phyloP scores from a whole-genome alignment of 2,888 invertebrate species.

The Mimumesa dahlbomi region DNA sequence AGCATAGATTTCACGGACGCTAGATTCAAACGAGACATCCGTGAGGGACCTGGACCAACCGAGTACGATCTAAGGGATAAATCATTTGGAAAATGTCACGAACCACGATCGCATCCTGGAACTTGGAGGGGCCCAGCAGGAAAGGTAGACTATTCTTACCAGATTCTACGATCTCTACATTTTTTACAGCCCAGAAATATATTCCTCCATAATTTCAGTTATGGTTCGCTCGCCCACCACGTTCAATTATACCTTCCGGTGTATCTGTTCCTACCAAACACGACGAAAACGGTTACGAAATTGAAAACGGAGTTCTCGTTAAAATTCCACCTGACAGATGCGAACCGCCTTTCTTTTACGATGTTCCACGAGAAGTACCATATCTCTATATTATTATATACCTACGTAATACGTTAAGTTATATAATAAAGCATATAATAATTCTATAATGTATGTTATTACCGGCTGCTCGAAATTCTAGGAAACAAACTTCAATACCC shows the following conservation, averaged over 20 bases:
- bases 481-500: conserved; percentile 61
- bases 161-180: not conserved
- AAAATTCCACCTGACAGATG: conserved; percentile 25
- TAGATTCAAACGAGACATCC: conserved; percentile 47
- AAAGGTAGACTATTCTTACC: conserved; percentile 46
- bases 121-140: conserved; percentile 57
- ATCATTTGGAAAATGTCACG: conserved; percentile 19
- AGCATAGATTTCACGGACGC: conserved; percentile 66
- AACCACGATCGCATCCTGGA: conserved; percentile 45
- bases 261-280: conserved; percentile 44
- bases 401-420: conserved; percentile 22
- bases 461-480: conserved; percentile 17
- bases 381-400: not conserved
- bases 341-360: conserved; percentile 34
- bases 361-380: conserved; percentile 47
- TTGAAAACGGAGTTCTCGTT: conserved; percentile 32
- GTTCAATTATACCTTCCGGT: conserved; percentile 13
- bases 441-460: conserved; percentile 10
- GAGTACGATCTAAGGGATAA: conserved; percentile 30
- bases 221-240: conserved; percentile 44
- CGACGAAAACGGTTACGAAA: conserved; percentile 36
- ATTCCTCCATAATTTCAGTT: conserved; percentile 26
- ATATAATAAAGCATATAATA: conserved; percentile 1
- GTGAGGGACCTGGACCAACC: conserved; percentile 53
- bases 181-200: not conserved